Conservation (phyloP, 1,140 invertebrate genomes). For the Diuraphis noxia region DNA sequence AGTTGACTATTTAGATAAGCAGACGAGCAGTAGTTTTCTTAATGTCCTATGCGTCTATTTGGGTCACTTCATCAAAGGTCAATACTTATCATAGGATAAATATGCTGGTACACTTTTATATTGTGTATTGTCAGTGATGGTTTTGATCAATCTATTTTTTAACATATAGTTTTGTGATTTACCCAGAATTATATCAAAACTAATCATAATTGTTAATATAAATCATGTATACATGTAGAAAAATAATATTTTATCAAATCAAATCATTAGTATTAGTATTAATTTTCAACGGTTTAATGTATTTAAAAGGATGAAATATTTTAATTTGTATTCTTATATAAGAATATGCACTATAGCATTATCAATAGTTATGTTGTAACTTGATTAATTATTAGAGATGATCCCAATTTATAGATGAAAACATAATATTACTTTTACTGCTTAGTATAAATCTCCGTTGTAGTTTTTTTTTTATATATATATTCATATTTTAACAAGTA, state of each 20-base stretch:
- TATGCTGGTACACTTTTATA: not conserved
- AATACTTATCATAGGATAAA: constrained; percentile 12
- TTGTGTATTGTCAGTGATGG: not conserved
- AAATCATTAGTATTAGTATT: not conserved
- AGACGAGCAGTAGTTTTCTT: not conserved
- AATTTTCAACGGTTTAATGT: not conserved
- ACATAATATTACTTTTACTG: no score
- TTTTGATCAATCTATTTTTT: not conserved
- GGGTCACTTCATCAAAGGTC: constrained; percentile 37
- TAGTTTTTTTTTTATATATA: no score
- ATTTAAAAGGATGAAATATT: not conserved
- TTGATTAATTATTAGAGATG: not conserved
- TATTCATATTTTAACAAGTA: no score
- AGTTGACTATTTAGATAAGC: constrained; percentile 22
- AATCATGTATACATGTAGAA: not conserved
- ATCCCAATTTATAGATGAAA: no score
- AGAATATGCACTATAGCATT: not conserved
- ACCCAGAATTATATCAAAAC: not conserved
- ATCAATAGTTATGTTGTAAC: not conserved
- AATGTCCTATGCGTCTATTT: not conserved
- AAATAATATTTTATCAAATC: not conserved
- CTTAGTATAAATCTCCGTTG: no score
- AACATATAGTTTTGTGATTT: not conserved
- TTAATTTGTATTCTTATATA: constrained; percentile 3
- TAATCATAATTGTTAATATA: not conserved